phyloP scores from a whole-genome alignment of 2,888 invertebrate species.

The Baronia brevicornis region DNA sequence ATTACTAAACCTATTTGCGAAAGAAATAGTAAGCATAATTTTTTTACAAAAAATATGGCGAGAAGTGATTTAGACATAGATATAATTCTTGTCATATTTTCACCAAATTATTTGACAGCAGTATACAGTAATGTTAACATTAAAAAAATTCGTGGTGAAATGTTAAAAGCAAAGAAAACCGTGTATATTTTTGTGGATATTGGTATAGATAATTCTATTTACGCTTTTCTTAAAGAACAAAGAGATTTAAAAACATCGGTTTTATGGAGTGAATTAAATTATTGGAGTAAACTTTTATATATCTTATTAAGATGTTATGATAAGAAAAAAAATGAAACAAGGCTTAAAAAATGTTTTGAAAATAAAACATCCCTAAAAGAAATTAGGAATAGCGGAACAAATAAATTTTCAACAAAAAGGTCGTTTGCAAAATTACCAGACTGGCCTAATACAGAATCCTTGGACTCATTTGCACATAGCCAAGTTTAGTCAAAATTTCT shows the following conservation, averaged over 20 bases:
- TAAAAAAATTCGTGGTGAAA: conserved; percentile 58
- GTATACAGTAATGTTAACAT: conserved; percentile 58
- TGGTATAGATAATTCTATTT: conserved; percentile 60
- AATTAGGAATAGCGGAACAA: conserved; percentile 19
- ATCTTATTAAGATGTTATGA: conserved; percentile 28
- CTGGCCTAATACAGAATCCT: conserved; percentile 33
- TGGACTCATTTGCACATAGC: conserved; percentile 44
- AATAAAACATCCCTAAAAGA: conserved; percentile 16
- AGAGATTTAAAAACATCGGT: conserved; percentile 46
- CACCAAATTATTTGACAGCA: conserved; percentile 57
- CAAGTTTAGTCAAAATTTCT: conserved; percentile 52
- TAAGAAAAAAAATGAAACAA: conserved; percentile 19
- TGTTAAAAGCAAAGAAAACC: conserved; percentile 51
- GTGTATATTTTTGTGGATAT: conserved; percentile 57
- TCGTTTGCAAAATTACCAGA: conserved; percentile 38
- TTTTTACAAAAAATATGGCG: conserved; percentile 29
- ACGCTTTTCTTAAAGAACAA: conserved; percentile 59
- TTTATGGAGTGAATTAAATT: conserved; percentile 55
- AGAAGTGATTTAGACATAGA: conserved; percentile 31
- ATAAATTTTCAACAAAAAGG: conserved; percentile 28
- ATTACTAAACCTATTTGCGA: conserved; percentile 30
- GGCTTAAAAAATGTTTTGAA: conserved; percentile 10
- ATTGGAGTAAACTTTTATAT: conserved; percentile 46
- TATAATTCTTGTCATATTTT: conserved; percentile 48
- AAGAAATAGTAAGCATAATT: conserved; percentile 26